A percentile compares a stretch with the other conserved stretches of the same genome.
Conservation (phyloP, 2,888 invertebrate genomes). For the Melitaea athalia region DNA sequence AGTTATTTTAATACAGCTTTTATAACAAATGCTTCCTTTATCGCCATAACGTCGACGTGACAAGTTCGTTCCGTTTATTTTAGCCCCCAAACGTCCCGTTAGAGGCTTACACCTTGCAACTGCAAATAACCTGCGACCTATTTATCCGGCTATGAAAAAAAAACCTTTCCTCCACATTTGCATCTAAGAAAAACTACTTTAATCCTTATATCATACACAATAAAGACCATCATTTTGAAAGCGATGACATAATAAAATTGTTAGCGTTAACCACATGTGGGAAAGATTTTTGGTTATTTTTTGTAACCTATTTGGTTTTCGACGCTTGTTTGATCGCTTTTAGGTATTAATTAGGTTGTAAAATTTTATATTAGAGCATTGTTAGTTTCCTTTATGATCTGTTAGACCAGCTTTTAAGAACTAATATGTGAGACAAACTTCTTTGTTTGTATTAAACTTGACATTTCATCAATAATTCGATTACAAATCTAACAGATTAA, state of each 20-base stretch:
- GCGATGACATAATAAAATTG: constrained; percentile 34
- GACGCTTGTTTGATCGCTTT: constrained; percentile 75
- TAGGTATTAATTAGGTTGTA: constrained; percentile 69
- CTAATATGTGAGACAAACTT: not conserved
- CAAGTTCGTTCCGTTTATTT: constrained; percentile 71
- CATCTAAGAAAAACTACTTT: constrained; percentile 28
- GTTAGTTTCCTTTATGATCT: constrained; percentile 11
- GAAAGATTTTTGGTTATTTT: constrained; percentile 71
- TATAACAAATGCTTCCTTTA: constrained; percentile 68
- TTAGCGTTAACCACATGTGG: constrained; percentile 58
- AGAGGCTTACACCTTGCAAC: constrained; percentile 75
- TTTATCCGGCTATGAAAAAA: constrained; percentile 70
- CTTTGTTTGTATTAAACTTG: not conserved
- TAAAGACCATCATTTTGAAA: constrained; percentile 27
- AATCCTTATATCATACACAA: constrained; percentile 14
- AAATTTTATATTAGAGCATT: constrained; percentile 18
- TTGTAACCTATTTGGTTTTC: constrained; percentile 60
- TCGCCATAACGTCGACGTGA: constrained; percentile 58
- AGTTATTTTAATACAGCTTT: constrained; percentile 54
- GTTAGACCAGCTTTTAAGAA: not conserved
- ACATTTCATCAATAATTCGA: no score
- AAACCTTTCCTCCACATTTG: constrained; percentile 48
- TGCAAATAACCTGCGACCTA: constrained; percentile 81
- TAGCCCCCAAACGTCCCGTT: constrained; percentile 71
- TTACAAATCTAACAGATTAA: no score